Conservation (phyloP, 2,888 invertebrate species). For the Xestia sexstrigata region DNA sequence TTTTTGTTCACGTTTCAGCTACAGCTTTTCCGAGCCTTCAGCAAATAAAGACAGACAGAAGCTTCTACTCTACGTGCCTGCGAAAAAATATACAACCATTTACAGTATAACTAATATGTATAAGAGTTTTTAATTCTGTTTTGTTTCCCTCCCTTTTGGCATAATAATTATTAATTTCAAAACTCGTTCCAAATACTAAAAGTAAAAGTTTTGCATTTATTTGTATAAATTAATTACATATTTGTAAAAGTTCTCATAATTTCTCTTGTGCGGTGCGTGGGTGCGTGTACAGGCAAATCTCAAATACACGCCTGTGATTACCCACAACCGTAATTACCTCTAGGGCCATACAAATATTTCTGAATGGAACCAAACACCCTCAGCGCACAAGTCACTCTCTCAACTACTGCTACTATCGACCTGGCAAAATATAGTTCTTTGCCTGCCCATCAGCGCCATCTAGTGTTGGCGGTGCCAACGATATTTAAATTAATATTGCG, state of each 20-base stretch:
- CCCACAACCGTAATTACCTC: too few relatives aligned
- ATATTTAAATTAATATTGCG: background rate
- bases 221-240: background rate
- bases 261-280: background rate
- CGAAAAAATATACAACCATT: slow-evolving; percentile 28
- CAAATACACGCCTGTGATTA: background rate
- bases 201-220: background rate
- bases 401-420: background rate
- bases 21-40: slow-evolving; percentile 45
- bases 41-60: slow-evolving; percentile 18
- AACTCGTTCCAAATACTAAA: background rate
- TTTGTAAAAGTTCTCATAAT: background rate
- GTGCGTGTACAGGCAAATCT: background rate
- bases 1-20: slow-evolving; percentile 84
- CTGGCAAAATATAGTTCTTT: background rate
- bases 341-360: background rate
- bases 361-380: background rate
- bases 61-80: slow-evolving; percentile 35
- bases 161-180: background rate
- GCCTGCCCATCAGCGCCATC: background rate
- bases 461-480: background rate
- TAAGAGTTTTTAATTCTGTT: slow-evolving; percentile 6
- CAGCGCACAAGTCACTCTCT: too few relatives aligned
- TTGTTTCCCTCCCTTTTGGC: slow-evolving; percentile 3
- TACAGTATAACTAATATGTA: slow-evolving; percentile 18